phyloP scores from a whole-genome alignment of 2,888 invertebrate species.

The Drosophila colorata region DNA sequence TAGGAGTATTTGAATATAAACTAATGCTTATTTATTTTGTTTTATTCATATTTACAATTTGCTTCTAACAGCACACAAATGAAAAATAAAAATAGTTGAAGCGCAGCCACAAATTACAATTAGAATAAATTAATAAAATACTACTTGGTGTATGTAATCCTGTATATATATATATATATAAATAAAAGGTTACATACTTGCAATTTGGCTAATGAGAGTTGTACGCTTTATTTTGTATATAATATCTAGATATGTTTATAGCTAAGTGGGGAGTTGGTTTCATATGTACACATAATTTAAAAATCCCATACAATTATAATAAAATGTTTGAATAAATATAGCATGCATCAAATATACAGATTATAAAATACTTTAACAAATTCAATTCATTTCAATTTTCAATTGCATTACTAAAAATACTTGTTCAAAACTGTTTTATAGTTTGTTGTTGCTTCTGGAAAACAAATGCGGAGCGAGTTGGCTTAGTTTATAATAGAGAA shows the following conservation, averaged over 20 bases:
- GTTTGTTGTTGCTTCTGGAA: slow-evolving; percentile 19
- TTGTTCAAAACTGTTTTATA: slow-evolving; percentile 35
- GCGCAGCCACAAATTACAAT: slow-evolving; percentile 53
- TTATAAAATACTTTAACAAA: slow-evolving; percentile 59
- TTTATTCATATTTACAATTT: slow-evolving; percentile 49
- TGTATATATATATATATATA: slow-evolving; percentile 15
- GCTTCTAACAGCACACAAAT: slow-evolving; percentile 41
- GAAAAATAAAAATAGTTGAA: slow-evolving; percentile 31
- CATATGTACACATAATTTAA: slow-evolving; percentile 60
- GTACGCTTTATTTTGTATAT: slow-evolving; percentile 33
- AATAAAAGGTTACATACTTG: slow-evolving; percentile 50
- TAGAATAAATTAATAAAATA: slow-evolving; percentile 72
- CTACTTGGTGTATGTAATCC: slow-evolving; percentile 34
- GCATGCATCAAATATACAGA: slow-evolving; percentile 35
- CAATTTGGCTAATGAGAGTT: slow-evolving; percentile 77
- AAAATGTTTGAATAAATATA: slow-evolving; percentile 36
- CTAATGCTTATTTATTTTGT: slow-evolving; percentile 30
- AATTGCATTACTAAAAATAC: slow-evolving; percentile 56
- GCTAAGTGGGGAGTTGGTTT: slow-evolving; percentile 6
- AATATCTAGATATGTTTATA: slow-evolving; percentile 37
- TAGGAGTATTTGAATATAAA: slow-evolving; percentile 64
- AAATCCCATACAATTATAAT: slow-evolving; percentile 41
- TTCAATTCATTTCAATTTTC: slow-evolving; percentile 50
- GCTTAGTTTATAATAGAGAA: not conserved
- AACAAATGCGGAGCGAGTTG: slow-evolving; percentile 46